Evolutionary conservation across 1,140 invertebrate genomes (phyloP), one percentile per base, ranked within the genome.

Genomic region (Danaus melanippus): DNA sequence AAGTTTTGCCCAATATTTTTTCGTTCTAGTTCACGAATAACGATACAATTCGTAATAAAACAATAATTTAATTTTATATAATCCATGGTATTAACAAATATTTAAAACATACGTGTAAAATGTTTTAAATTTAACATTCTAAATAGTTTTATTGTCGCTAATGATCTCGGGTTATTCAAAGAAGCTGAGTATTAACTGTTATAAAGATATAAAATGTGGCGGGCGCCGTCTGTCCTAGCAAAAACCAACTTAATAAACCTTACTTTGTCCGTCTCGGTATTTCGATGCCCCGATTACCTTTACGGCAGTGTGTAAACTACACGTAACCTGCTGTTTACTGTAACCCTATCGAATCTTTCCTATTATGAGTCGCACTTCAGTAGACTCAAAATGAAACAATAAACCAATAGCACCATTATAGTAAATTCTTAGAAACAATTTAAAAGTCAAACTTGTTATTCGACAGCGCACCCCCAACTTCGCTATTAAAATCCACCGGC

Each of bases 401-500:
- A 32, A 32, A 32, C 21, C 5, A 32, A 32, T 32, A 32, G 21
- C 6, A 2, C 9, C 42, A 44, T 44, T 2, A 44, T 32, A 51
- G 43, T 42, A 71, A 62, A 62, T 77, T 74, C 70, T 53, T 42
- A 71, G 71, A 73, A 76, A 68, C 67, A 74, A 71, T 71, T 58
- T 66, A 58, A 51, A 53, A 54, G 55, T 56, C 5, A 32, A 32
- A 32, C 21, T 32, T 32, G 21, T 32, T 32, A 8, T 32, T 32
- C 21, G 21, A 32, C 47, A 43, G 42, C 10, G 44, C 17, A 56
- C 62, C 63, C 66, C 21, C 56, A 67, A 60, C 62, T 68, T 71
- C 64, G 58, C 76, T 81, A 77, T 81, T 81, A 81, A 76, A 73
- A 64, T 62, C 54, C 57, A 58, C 69, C 74, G 74, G 69, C 79